These are phyloP conservation scores for Rhyacophila brunnea DNA, from an alignment of 1,140 invertebrate species.

Conservation along the genomic window DNA sequence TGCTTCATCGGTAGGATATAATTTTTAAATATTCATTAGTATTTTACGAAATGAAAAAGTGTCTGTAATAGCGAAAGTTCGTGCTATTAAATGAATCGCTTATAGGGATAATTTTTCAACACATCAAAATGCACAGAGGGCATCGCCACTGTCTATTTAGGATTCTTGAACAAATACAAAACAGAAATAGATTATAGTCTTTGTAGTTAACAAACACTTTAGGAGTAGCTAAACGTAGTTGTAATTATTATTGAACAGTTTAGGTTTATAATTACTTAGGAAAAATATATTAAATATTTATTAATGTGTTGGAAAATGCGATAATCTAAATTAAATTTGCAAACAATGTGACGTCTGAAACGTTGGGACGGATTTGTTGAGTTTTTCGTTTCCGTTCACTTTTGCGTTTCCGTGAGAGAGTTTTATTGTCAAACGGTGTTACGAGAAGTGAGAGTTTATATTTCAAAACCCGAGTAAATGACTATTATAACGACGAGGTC, in stretches of 20 bases:
- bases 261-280: constrained; percentile 35
- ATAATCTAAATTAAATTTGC: constrained; percentile 30
- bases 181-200: constrained; percentile 29
- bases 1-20: constrained; percentile 12
- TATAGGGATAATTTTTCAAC: too few species aligned
- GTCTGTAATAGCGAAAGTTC: neutral
- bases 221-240: constrained; percentile 35
- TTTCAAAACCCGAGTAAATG: too few species aligned
- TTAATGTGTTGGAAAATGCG: constrained; percentile 35
- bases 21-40: constrained; percentile 10
- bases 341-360: constrained; percentile 29
- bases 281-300: constrained; percentile 36
- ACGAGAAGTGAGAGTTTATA: too few species aligned
- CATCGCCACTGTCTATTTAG: constrained; percentile 13
- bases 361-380: too few species aligned
- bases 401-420: too few species aligned
- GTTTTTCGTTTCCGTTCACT: too few species aligned
- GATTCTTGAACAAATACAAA: constrained; percentile 27
- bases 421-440: too few species aligned
- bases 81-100: too few species aligned
- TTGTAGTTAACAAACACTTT: constrained; percentile 34
- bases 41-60: neutral
- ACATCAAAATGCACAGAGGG: neutral
- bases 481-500: too few species aligned
- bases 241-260: constrained; percentile 35